Evolutionary conservation across 92 coral and sea anemone genomes (phyloP).

Genomic region (Epizoanthus stellaris): DNA sequence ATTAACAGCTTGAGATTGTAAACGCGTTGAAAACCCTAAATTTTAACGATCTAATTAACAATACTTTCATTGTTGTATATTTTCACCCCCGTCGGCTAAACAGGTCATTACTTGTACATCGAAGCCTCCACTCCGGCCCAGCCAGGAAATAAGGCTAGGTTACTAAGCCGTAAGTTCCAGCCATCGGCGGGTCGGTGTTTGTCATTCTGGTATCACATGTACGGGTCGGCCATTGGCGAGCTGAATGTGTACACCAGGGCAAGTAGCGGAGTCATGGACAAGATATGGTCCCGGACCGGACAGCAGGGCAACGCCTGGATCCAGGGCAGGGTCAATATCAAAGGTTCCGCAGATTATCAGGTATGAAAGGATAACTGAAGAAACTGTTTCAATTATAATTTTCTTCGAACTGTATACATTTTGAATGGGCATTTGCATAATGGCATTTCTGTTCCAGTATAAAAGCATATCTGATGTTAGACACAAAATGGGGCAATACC

Average conservation of each 20-base stretch:
- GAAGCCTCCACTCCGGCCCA: conserved; percentile 71
- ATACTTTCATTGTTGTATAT: too few relatives aligned
- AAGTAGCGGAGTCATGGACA: conserved; percentile 23
- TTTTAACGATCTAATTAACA: too few relatives aligned
- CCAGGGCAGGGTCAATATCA: conserved; percentile 52
- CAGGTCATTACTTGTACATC: conserved; percentile 67
- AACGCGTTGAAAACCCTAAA: too few relatives aligned
- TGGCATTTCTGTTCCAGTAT: too few relatives aligned
- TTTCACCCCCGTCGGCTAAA: background rate
- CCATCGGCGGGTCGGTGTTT: conserved; percentile 69
- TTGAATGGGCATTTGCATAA: background rate
- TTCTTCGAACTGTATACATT: background rate
- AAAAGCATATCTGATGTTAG: too few relatives aligned
- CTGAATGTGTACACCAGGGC: conserved; percentile 64
- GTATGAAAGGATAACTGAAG: conserved; percentile 8
- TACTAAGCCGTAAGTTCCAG: conserved; percentile 69
- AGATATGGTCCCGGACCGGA: conserved; percentile 70
- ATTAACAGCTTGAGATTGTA: too few relatives aligned
- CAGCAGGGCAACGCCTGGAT: conserved; percentile 82
- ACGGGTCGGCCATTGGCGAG: conserved; percentile 77
- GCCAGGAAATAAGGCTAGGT: conserved; percentile 64
- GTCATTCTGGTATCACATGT: conserved; percentile 85
- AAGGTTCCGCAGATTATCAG: conserved; percentile 46
- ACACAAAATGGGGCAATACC: too few relatives aligned
- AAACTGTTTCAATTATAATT: background rate